Evolutionary conservation across 2,888 invertebrate genomes (phyloP).

Genomic region (Amphipyra berbera): DNA sequence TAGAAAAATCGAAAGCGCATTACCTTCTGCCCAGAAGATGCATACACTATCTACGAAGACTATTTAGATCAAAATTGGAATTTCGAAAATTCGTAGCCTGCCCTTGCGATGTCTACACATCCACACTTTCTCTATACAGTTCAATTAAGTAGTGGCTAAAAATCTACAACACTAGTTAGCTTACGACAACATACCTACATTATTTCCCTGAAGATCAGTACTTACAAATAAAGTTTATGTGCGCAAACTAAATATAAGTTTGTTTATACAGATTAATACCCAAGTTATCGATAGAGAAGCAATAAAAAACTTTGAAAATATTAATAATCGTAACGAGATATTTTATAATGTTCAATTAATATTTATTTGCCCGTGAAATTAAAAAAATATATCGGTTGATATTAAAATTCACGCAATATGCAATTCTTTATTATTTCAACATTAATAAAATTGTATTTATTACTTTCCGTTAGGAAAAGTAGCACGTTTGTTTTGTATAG

Average conservation of each 20-base stretch:
- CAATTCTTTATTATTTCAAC: conserved; percentile 54
- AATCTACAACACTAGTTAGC: background rate
- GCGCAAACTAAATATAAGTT: conserved; percentile 47
- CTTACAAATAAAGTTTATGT: conserved; percentile 22
- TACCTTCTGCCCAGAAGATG: too few relatives aligned
- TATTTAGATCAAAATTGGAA: too few relatives aligned
- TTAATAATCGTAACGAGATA: conserved; percentile 67
- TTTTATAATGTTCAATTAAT: conserved; percentile 70
- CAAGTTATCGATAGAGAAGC: conserved; percentile 59
- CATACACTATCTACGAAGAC: too few relatives aligned
- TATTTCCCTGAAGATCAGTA: conserved; percentile 8
- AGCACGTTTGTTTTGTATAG: conserved; percentile 14
- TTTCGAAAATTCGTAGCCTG: background rate
- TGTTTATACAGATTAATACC: conserved; percentile 51
- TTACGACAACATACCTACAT: background rate
- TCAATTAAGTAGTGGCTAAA: too few relatives aligned
- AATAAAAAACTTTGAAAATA: conserved; percentile 60
- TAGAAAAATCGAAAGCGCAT: too few relatives aligned
- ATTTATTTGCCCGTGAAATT: conserved; percentile 74
- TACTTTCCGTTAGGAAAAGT: conserved; percentile 41
- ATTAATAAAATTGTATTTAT: conserved; percentile 53
- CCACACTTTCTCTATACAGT: too few relatives aligned
- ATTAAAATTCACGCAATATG: conserved; percentile 63
- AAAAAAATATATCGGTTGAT: conserved; percentile 65
- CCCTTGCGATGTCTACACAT: background rate